Evolutionary conservation across 2,797 vertebrate genomes (phyloP).

Genomic region (Micrastur ruficollis): DNA sequence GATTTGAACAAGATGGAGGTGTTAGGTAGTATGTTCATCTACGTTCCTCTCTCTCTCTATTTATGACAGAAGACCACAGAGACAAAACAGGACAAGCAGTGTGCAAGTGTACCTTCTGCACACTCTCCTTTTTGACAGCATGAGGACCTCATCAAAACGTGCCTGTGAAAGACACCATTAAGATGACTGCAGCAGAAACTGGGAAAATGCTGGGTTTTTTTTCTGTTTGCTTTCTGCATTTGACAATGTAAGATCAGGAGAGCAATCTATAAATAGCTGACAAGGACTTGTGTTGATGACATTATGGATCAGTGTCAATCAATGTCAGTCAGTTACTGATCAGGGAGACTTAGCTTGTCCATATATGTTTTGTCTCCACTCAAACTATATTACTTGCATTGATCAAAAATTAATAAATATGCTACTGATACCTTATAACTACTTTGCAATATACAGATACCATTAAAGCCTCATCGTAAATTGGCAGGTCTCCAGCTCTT

Average conservation of each 20-base stretch:
- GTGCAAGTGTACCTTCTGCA: not conserved
- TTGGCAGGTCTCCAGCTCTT: not conserved
- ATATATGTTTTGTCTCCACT: not conserved
- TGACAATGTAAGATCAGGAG: not conserved
- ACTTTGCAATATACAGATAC: not conserved
- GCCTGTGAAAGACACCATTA: not conserved
- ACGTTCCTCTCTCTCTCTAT: not conserved
- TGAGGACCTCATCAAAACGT: not conserved
- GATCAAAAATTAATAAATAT: not conserved
- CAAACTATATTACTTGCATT: not conserved
- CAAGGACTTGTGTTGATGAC: not conserved
- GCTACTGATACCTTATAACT: not conserved
- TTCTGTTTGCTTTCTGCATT: not conserved
- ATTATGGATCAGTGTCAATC: not conserved
- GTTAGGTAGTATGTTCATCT: not conserved
- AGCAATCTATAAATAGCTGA: not conserved
- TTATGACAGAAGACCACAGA: not conserved
- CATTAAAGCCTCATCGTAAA: not conserved
- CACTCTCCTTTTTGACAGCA: not conserved
- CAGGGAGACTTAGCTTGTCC: not conserved
- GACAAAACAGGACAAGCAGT: not conserved
- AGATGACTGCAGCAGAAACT: not conserved
- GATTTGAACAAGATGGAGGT: not conserved
- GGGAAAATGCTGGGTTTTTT: not conserved
- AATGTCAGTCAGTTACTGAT: not conserved